Evolutionary conservation across 2,113 vertebrate species (phyloP).

Genomic region (Oenanthe melanoleuca): DNA sequence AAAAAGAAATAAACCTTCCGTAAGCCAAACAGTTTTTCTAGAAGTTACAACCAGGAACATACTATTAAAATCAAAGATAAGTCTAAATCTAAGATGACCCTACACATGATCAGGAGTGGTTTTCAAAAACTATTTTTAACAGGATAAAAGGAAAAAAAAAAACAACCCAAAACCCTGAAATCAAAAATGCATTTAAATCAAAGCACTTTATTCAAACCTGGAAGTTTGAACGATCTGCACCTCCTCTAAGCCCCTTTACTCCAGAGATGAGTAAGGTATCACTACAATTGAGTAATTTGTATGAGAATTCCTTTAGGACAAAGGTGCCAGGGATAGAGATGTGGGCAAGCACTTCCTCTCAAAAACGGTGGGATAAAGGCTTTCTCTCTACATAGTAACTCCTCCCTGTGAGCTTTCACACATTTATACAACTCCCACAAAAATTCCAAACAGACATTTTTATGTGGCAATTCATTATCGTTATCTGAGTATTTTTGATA

Average conservation of each 20-base stretch:
- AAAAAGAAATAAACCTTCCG: neutral
- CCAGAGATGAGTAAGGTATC: neutral
- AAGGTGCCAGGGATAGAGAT: neutral
- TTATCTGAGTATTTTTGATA: neutral
- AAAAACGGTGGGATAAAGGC: neutral
- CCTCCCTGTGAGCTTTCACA: neutral
- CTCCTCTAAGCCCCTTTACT: neutral
- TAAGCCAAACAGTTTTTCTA: neutral
- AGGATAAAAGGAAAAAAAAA: neutral
- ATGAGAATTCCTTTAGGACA: neutral
- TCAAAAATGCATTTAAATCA: neutral
- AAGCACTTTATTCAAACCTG: neutral
- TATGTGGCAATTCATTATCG: neutral
- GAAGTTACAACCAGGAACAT: neutral
- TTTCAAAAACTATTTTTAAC: neutral
- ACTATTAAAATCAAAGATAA: neutral
- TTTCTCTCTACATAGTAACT: neutral
- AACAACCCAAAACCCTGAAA: rapidly evolving
- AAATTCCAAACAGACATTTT: neutral
- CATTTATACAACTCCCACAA: neutral
- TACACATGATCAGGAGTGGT: neutral
- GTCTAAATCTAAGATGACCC: neutral
- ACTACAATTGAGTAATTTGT: neutral
- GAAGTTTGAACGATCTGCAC: neutral
- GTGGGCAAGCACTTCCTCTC: neutral